Evolutionary conservation across 1,140 invertebrate genomes (phyloP).

Genomic region (Halesus radiatus): DNA sequence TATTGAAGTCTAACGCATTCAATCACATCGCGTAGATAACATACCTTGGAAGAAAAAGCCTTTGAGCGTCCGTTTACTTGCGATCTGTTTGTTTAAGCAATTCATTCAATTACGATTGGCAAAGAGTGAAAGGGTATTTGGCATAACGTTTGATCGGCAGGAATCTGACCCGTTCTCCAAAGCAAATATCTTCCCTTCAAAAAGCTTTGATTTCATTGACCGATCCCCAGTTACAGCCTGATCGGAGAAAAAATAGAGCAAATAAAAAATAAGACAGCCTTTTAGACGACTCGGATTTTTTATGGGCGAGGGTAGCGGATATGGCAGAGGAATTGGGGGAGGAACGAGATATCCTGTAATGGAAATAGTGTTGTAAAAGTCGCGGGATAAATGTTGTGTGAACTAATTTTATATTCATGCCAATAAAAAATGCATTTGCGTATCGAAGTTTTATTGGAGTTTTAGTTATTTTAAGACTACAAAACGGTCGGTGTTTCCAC

Average conservation of each 20-base stretch:
- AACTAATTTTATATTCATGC: conserved; percentile 40
- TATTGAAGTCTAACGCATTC: conserved; percentile 39
- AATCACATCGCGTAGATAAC: neutral
- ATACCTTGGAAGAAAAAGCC: conserved; percentile 50
- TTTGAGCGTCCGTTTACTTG: conserved; percentile 58
- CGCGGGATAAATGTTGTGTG: conserved; percentile 35
- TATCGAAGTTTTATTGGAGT: neutral
- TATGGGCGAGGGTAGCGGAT: conserved; percentile 36
- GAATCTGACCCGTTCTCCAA: conserved; percentile 50
- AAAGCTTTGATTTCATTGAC: conserved; percentile 55
- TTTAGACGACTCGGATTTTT: conserved; percentile 43
- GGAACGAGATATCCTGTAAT: conserved; percentile 36
- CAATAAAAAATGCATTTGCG: conserved; percentile 21
- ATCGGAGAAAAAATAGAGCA: conserved; percentile 43
- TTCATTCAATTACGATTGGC: conserved; percentile 58
- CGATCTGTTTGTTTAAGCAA: conserved; percentile 58
- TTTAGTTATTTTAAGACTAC: too few relatives aligned
- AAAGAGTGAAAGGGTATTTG: conserved; percentile 52
- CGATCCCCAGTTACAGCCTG: neutral
- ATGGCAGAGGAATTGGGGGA: conserved; percentile 37
- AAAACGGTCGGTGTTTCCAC: too few relatives aligned
- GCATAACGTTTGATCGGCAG: conserved; percentile 50
- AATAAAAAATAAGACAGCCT: conserved; percentile 47
- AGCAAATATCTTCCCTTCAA: conserved; percentile 50
- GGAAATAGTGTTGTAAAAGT: conserved; percentile 29